Percentiles rank a stretch among this genome's conserved stretches.
Evolutionary conservation across 1,140 invertebrate species (phyloP).

Genomic region (Panagrolaimus sp.): DNA sequence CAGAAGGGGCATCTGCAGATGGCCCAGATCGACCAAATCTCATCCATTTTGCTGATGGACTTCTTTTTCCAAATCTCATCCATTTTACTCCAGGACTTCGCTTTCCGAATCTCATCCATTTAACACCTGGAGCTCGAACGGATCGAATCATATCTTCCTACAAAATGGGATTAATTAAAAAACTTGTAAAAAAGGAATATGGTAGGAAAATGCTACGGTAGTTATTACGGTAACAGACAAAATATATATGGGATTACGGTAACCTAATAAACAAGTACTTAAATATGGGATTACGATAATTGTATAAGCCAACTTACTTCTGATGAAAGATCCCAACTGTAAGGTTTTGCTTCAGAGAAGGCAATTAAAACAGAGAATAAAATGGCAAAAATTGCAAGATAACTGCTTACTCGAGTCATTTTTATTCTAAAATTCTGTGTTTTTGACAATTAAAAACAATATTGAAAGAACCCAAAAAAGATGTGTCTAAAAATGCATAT

Average conservation of each 20-base stretch:
- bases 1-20: neutral
- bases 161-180: neutral
- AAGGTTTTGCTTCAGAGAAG: neutral
- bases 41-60: constrained; percentile 1
- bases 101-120: constrained; percentile 15
- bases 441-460: no score
- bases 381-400: neutral
- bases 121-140: neutral
- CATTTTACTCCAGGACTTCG: neutral
- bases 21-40: neutral
- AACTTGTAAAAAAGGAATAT: neutral
- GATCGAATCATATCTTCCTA: constrained; percentile 4
- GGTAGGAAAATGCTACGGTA: neutral
- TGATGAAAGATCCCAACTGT: neutral
- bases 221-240: no score
- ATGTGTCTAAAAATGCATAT: no score
- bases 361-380: neutral
- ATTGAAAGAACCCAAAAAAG: no score
- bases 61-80: constrained; percentile 12
- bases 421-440: no score
- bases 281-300: no score
- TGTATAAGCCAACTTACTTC: neutral
- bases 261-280: no score
- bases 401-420: constrained; percentile 1
- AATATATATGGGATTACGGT: no score